phyloP scores from a whole-genome alignment of 2,797 vertebrate genomes.

The Macroramphosus scolopax region DNA sequence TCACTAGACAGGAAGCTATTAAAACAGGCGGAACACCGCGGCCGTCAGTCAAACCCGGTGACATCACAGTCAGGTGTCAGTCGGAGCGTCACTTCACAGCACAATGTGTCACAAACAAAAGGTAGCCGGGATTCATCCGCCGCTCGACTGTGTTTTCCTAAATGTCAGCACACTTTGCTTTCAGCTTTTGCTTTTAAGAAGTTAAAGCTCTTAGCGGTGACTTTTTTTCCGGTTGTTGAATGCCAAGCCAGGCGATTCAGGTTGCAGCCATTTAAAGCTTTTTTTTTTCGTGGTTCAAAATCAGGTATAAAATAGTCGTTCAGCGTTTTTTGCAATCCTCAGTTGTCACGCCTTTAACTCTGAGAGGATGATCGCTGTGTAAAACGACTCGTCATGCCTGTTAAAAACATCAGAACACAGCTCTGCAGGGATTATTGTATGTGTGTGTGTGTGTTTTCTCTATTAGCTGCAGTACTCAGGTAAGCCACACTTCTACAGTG shows the following conservation, averaged over 20 bases:
- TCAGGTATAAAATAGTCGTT: too few relatives aligned
- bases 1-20: slow-evolving; percentile 68
- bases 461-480: slow-evolving; percentile 1
- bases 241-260: too few relatives aligned
- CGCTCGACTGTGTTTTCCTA: neutral
- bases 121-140: slow-evolving; percentile 8
- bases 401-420: neutral
- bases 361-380: neutral
- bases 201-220: slow-evolving; percentile 7
- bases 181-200: slow-evolving; percentile 1
- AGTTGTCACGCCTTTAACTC: neutral
- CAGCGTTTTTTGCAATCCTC: too few relatives aligned
- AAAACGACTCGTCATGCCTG: too few relatives aligned
- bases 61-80: slow-evolving; percentile 53
- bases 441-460: too few relatives aligned
- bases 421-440: neutral
- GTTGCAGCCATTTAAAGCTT: too few relatives aligned
- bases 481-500: neutral
- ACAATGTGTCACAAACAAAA: slow-evolving; percentile 18
- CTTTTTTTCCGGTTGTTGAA: too few relatives aligned
- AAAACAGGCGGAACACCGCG: slow-evolving; percentile 53
- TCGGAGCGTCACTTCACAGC: slow-evolving; percentile 7
- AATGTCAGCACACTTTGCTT: neutral
- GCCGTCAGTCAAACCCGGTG: slow-evolving; percentile 65
- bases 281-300: neutral